These are phyloP conservation scores for Aleadryas rufinucha DNA, from an alignment of 2,113 vertebrate genomes.

Conservation along the genomic window DNA sequence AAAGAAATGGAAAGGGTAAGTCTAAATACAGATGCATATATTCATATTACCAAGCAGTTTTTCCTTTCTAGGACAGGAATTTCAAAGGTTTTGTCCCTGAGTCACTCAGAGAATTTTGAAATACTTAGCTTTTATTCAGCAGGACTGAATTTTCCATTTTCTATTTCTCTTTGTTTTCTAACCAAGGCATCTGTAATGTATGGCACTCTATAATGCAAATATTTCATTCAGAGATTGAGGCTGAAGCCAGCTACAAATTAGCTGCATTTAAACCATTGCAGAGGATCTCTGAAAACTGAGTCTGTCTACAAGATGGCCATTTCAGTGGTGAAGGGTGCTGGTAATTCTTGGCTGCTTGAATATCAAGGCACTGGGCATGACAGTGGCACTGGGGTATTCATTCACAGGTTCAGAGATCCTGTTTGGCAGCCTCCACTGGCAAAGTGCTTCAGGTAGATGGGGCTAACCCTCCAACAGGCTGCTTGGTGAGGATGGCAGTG, in stretches of 20 bases:
- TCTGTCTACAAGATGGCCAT: background rate
- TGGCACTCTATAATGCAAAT: background rate
- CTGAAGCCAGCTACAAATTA: background rate
- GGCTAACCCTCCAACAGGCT: background rate
- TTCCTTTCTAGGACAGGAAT: background rate
- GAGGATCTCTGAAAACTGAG: background rate
- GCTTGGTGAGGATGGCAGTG: background rate
- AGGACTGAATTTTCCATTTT: background rate
- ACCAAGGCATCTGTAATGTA: background rate
- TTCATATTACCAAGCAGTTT: background rate
- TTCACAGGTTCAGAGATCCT: background rate
- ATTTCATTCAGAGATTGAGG: background rate
- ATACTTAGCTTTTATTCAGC: background rate
- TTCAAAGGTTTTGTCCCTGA: background rate
- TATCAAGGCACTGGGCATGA: background rate
- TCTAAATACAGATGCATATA: background rate
- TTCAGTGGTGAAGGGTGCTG: background rate
- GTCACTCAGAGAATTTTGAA: background rate
- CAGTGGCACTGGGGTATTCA: background rate
- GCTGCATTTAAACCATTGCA: background rate
- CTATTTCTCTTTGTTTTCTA: background rate
- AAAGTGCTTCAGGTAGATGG: background rate
- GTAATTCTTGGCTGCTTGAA: background rate
- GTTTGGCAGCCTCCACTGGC: background rate
- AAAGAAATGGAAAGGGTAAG: slow-evolving; percentile 95